Evolutionary conservation across 1,140 invertebrate species (phyloP).

Genomic region (Drosophila lacertosa): DNA sequence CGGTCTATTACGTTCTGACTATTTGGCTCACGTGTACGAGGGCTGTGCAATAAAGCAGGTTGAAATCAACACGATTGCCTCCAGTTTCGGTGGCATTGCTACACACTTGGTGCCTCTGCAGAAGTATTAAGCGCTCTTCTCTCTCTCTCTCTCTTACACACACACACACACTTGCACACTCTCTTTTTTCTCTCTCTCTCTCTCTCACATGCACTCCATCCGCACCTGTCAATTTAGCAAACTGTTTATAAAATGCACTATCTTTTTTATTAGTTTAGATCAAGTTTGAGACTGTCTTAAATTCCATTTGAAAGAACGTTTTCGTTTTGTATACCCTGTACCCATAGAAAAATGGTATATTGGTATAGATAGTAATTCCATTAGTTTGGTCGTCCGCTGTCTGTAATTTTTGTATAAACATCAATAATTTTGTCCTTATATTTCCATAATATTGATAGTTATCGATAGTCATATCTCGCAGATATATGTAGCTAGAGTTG

Average conservation of each 20-base stretch:
- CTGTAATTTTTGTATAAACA: too few species aligned
- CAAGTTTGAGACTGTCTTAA: conserved; percentile 1
- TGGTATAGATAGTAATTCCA: too few species aligned
- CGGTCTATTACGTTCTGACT: conserved; percentile 90
- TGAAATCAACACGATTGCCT: conserved; percentile 90
- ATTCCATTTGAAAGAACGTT: not conserved
- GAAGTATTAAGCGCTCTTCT: conserved; percentile 86
- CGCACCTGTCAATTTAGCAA: conserved; percentile 4
- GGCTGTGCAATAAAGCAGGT: conserved; percentile 89
- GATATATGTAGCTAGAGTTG: too few species aligned
- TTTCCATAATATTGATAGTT: too few species aligned
- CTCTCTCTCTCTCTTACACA: conserved; percentile 39
- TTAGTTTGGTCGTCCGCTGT: too few species aligned
- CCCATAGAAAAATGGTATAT: too few species aligned
- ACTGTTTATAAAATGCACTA: conserved; percentile 1
- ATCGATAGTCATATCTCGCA: too few species aligned
- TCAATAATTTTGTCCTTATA: too few species aligned
- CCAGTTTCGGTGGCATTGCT: conserved; percentile 88
- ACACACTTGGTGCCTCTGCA: conserved; percentile 87
- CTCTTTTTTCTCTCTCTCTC: not conserved
- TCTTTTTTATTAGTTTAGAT: not conserved
- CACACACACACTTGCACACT: conserved; percentile 6
- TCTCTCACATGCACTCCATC: conserved; percentile 2
- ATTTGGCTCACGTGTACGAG: conserved; percentile 87
- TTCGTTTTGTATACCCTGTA: too few species aligned